These are phyloP conservation scores for Bolinopsis microptera DNA, from an alignment of 37 sponge, comb jelly and placozoan genomes.

Conservation along the genomic window DNA sequence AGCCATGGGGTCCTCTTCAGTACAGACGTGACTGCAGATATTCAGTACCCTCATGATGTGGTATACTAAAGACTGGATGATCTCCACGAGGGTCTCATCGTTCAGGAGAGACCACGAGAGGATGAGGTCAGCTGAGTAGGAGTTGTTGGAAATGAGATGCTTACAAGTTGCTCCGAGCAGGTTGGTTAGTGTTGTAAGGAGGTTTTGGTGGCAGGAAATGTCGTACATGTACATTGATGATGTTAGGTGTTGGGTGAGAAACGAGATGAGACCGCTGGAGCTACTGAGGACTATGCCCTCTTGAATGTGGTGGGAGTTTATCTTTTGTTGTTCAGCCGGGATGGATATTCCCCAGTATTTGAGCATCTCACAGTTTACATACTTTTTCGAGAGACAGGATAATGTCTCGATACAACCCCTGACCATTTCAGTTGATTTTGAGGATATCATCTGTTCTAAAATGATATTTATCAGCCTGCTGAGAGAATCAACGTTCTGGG, in stretches of 20 bases:
- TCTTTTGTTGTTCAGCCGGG: slow-evolving; percentile 43
- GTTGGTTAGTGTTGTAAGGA: background rate
- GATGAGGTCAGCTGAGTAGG: slow-evolving; percentile 41
- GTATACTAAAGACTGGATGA: slow-evolving; percentile 35
- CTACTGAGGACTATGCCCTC: background rate
- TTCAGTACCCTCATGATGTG: slow-evolving; percentile 54
- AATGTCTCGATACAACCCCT: slow-evolving; percentile 56
- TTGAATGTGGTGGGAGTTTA: slow-evolving; percentile 52
- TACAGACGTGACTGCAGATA: slow-evolving; percentile 49
- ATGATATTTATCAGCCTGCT: slow-evolving; percentile 14
- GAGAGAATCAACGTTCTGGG: slow-evolving; percentile 1
- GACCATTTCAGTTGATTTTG: slow-evolving; percentile 41
- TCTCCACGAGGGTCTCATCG: slow-evolving; percentile 48
- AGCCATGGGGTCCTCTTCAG: background rate
- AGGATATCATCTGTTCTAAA: slow-evolving; percentile 19
- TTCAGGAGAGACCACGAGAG: slow-evolving; percentile 10
- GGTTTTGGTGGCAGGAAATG: slow-evolving; percentile 64
- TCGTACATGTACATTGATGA: slow-evolving; percentile 65
- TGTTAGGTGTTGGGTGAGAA: slow-evolving; percentile 40
- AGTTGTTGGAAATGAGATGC: slow-evolving; percentile 9
- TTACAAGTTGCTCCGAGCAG: slow-evolving; percentile 50
- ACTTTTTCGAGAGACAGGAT: background rate
- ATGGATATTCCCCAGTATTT: slow-evolving; percentile 54
- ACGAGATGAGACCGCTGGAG: slow-evolving; percentile 58
- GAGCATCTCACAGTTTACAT: background rate